Base-by-base conservation (phyloP, 2,888 invertebrate species). In the Ectemnius cavifrons region DNA sequence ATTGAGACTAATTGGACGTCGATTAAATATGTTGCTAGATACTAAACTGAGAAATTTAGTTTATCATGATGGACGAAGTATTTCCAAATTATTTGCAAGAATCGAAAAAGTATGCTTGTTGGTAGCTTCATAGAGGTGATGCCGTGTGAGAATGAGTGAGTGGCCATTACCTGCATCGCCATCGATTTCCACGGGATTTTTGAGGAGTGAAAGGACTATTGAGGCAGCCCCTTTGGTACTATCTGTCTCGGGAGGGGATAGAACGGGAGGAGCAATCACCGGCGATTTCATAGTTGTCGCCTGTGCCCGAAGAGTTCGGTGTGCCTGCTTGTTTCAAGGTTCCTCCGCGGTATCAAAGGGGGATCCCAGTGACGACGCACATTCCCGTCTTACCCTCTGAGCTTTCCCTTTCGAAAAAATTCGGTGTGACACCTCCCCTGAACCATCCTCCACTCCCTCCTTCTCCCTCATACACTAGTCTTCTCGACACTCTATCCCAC, bases 271-370 rank as follows among this genome's bases (percentile, higher is more conserved):
- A 85, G 86, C 88, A 87, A 89, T 88, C 89, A 87, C 74, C 82
- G 81, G 80, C 87, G 86, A 89, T 89, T 89, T 89, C 88, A 89
- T 88, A 89, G 88, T 88, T 88, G 89, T 89, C 89, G 85, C 82
- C 82, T 76, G 81, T 77, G 81, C 76, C 67, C 76, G 76, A 74
- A 67, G 81, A 80, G 84, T 80, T 81, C 77, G 81, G 84, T 66
- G 83, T 84, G 37, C 8, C 37, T 11, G 37, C 83, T 80, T 81
- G 85, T 86, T 86, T 85, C 87, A 87, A 87, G 88, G 87, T 82
- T 86, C 84, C 77, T 72, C 67, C 58, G 74, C 79, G 37, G 80
- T 73, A 77, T 72, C 80, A 75, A 75, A 79, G 80, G 79, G 78
- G 79, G 84, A 81, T 79, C 79, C 83, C 71, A 85, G 87, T 89